phyloP scores from a whole-genome alignment of 2,888 invertebrate genomes.

The Anaspis maculata region DNA sequence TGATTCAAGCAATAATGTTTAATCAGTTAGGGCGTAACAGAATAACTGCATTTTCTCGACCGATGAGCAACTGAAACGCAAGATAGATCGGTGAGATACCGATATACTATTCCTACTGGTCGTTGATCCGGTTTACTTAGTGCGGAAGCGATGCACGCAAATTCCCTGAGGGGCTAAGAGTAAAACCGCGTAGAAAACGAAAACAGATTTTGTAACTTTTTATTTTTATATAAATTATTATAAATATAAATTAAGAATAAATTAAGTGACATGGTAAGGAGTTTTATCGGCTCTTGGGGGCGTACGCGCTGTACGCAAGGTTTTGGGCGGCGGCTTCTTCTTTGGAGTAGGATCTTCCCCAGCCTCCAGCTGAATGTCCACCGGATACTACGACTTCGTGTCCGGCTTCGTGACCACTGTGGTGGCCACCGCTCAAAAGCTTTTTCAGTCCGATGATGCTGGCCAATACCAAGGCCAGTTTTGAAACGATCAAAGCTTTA shows the following conservation, averaged over 20 bases:
- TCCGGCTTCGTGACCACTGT: constrained; percentile 44
- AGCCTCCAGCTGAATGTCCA: constrained; percentile 56
- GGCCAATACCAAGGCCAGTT: constrained; percentile 72
- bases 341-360: constrained; percentile 56
- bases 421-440: constrained; percentile 59
- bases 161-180: constrained; percentile 11
- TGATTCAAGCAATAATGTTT: too few relatives aligned
- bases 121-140: constrained; percentile 26
- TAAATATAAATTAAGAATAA: constrained; percentile 27
- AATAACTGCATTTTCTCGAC: constrained; percentile 6
- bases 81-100: constrained; percentile 6
- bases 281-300: constrained; percentile 29
- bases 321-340: constrained; percentile 47
- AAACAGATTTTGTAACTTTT: too few relatives aligned
- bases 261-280: constrained; percentile 6
- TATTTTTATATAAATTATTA: constrained; percentile 2
- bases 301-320: constrained; percentile 50
- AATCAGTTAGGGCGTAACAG: constrained; percentile 5
- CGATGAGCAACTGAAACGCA: constrained; percentile 8
- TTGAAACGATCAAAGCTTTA: constrained; percentile 78
- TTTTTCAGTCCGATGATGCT: constrained; percentile 82
- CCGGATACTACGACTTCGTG: constrained; percentile 57
- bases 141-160: constrained; percentile 1
- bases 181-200: constrained; percentile 15
- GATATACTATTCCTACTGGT: constrained; percentile 13